A percentile compares a stretch with the other conserved stretches of the same genome.
Evolutionary conservation across 2,113 vertebrate species (phyloP).

Genomic region (Calonectris borealis): DNA sequence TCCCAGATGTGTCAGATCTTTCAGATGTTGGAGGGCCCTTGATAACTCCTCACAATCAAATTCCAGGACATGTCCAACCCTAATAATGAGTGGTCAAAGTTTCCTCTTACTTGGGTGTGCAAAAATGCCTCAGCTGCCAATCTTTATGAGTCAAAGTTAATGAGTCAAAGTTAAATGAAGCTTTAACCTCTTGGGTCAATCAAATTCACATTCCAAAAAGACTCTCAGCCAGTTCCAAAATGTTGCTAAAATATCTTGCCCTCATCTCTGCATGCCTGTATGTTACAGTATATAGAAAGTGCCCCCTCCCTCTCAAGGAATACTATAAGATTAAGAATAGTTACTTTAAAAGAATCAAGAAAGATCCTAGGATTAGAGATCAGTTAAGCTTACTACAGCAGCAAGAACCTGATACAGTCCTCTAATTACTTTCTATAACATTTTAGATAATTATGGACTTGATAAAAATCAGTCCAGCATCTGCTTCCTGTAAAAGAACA

Average conservation of each 20-base stretch:
- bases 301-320: neutral
- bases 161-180: neutral
- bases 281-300: neutral
- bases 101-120: neutral
- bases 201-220: neutral
- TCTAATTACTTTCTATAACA: neutral
- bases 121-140: neutral
- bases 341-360: neutral
- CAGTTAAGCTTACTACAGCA: neutral
- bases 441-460: constrained; percentile 8
- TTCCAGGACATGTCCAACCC: neutral
- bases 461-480: constrained; percentile 18
- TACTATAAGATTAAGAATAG: neutral
- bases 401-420: neutral
- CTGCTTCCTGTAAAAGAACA: constrained; percentile 58
- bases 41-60: neutral
- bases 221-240: neutral
- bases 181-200: neutral
- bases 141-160: too few relatives aligned
- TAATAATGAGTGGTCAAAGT: neutral
- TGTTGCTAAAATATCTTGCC: neutral
- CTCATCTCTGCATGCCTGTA: neutral
- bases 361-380: neutral
- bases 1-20: neutral
- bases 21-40: neutral